Base-by-base conservation (phyloP, 2,113 vertebrate genomes). In the Probosciger aterrimus region DNA sequence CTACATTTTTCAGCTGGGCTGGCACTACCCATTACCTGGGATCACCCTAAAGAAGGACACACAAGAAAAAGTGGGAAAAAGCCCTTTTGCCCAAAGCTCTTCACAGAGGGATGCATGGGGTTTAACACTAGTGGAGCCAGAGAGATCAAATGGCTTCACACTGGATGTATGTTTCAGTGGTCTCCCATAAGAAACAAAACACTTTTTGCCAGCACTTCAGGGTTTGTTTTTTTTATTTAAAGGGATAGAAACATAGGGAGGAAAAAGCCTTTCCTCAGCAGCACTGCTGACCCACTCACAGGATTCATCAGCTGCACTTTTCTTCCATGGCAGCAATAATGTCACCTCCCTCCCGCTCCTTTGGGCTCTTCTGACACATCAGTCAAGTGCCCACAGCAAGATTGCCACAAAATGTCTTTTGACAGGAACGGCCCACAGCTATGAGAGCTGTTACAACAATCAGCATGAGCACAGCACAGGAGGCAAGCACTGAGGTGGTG, bases 311-410 rank as follows among this genome's bases (percentile, higher is more conserved):
- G 79, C 83, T 55, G 37, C 62, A 25, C 62, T 95, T 96, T 78
- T 70, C 71, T 77, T 95, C 77, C 0, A 1, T 1, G 1, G 84
- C 90, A 89, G 92, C 96, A 94, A 43, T 91, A 91, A 90, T 64
- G 82, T 93, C 89, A 82, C 88, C 91, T 95, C 74, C 41, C 47
- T 69, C 47, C 43, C 0, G 3, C 64, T 71, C 88, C 63, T 77
- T 47, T 33, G 80, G 57, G 84, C 82, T 65, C 41, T 96, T 94
- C 73, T 81, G 82, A 70, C 60, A 62, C 75, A 47, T 91, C 82
- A 69, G 87, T 82, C 95, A 81, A 47, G 41, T 88, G 88, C 93
- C 90, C 88, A 68, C 27, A 91, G 92, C 71, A 46, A 27, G 69
- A 82, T 43, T 35, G 13, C 55, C 82, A 77, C 4, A 10, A n/a